phyloP scores from a whole-genome alignment of 1,140 invertebrate genomes.

The Aethina tumida region DNA sequence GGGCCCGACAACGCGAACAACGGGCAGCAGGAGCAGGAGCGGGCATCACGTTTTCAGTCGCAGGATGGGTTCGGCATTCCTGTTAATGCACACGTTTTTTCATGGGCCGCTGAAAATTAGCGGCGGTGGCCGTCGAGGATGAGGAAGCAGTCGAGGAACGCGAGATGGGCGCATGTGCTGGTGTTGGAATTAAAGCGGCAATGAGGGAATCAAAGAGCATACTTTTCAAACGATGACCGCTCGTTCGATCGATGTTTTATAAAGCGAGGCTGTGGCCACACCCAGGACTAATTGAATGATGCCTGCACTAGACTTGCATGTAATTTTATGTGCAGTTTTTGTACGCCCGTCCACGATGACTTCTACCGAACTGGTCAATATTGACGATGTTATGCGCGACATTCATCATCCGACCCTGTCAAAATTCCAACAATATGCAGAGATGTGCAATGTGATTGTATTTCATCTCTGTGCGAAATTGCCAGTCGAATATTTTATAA shows the following conservation, averaged over 20 bases:
- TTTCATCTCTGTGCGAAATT: constrained; percentile 18
- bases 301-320: constrained; percentile 26
- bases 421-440: constrained; percentile 22
- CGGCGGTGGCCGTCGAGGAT: constrained; percentile 11
- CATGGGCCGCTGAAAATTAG: constrained; percentile 13
- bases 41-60: constrained; percentile 2
- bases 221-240: constrained; percentile 39
- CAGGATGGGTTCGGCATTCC: constrained; percentile 7
- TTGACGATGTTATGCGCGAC: constrained; percentile 13
- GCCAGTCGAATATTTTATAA: constrained; percentile 20
- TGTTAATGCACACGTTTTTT: constrained; percentile 14
- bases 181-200: constrained; percentile 34
- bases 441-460: constrained; percentile 14
- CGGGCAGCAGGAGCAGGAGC: background rate
- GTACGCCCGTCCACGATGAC: constrained; percentile 10
- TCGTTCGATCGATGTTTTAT: constrained; percentile 39
- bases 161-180: constrained; percentile 30
- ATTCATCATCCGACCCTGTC: constrained; percentile 18
- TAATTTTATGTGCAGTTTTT: constrained; percentile 24
- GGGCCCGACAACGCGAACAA: too few relatives aligned
- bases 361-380: constrained; percentile 12
- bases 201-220: constrained; percentile 38
- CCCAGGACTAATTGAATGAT: constrained; percentile 37
- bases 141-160: constrained; percentile 20
- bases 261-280: constrained; percentile 35